Base-by-base conservation (phyloP, 64 coral and sea anemone species). In the Stichodactyla mertensii region DNA sequence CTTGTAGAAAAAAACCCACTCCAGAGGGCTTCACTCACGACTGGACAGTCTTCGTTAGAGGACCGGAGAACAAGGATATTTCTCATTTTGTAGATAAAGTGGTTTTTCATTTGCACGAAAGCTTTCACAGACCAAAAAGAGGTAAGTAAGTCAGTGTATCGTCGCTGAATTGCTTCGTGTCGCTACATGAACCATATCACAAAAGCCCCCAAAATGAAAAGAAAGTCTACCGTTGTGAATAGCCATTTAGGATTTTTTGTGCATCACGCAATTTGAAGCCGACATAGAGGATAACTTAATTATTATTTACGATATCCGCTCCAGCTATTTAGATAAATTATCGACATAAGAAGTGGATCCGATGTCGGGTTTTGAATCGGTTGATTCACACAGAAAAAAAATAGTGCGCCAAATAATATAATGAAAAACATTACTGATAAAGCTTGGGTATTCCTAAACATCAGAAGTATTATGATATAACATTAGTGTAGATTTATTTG, bases 81-180 rank as follows among this genome's bases (percentile, higher is more conserved):
- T 99, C 97, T 27, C 93, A 99, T 54, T 99, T 99, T 79, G 97
- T 99, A 82, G 97, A 99, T 36, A 99, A 99, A 55, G 97, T 99
- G 15, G 91, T 99, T 1, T 99, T 99, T 77, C n/a, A 95, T 70
- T 88, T 99, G 77, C 97, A 99, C 86, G 97, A 95, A 13, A 99
- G 97, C 84, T 99, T 99, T 77, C 55, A 88, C 0, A 92, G 83
- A 74, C 97, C 97, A 20, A 99, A 84, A 59, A 90, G 97, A 90
- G 97, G 97, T 99, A 86, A 84, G 92, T 89, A 5, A 1, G 4
- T 26, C 22, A 52, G 16, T 36, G 28, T 79, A 79, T 61, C 26
- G 22, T 74, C n/a, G 24, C 24, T 31, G 11, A 27, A 31, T 27
- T 74, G n/a, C 26, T 74, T 74, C 69, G 22, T 31, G 69, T 74